phyloP scores from a whole-genome alignment of 1,140 invertebrate species.

The Drosophila azteca region DNA sequence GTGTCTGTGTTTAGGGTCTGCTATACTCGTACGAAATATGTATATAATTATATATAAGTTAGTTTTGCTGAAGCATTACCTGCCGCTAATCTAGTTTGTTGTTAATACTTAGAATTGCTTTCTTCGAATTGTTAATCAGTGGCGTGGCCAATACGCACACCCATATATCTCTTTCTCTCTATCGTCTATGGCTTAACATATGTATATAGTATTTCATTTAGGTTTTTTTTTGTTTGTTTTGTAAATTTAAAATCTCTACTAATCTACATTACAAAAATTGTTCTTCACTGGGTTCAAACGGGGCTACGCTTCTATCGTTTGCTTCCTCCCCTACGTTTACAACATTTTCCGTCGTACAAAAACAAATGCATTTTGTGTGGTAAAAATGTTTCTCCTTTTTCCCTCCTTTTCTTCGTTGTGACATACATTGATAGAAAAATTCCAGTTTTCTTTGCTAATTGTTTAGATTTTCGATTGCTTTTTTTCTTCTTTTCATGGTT shows the following conservation, averaged over 20 bases:
- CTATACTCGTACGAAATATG: constrained; percentile 35
- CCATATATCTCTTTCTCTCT: constrained; percentile 11
- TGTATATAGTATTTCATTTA: constrained; percentile 40
- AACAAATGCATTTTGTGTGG: constrained; percentile 46
- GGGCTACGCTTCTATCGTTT: no score
- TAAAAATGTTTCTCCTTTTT: constrained; percentile 19
- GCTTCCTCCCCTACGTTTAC: constrained; percentile 28
- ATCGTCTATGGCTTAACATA: constrained; percentile 55
- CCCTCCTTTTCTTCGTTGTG: constrained; percentile 46
- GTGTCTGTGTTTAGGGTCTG: constrained; percentile 30
- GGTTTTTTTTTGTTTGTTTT: background rate
- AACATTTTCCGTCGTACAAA: constrained; percentile 47
- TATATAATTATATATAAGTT: constrained; percentile 54
- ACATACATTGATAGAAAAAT: constrained; percentile 42
- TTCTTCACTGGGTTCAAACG: constrained; percentile 52
- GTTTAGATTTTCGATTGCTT: no score
- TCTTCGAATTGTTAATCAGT: constrained; percentile 61
- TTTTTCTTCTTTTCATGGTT: constrained; percentile 5
- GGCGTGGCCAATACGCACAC: constrained; percentile 21
- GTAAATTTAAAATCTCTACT: constrained; percentile 61
- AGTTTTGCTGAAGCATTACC: constrained; percentile 66
- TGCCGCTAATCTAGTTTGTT: constrained; percentile 68
- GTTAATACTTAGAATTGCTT: constrained; percentile 81
- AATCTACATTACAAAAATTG: constrained; percentile 60
- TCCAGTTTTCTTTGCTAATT: constrained; percentile 11